Evolutionary conservation across 2,797 vertebrate genomes (phyloP), one percentile per base, ranked within the genome.

Genomic region (Ambastaia sidthimunki): DNA sequence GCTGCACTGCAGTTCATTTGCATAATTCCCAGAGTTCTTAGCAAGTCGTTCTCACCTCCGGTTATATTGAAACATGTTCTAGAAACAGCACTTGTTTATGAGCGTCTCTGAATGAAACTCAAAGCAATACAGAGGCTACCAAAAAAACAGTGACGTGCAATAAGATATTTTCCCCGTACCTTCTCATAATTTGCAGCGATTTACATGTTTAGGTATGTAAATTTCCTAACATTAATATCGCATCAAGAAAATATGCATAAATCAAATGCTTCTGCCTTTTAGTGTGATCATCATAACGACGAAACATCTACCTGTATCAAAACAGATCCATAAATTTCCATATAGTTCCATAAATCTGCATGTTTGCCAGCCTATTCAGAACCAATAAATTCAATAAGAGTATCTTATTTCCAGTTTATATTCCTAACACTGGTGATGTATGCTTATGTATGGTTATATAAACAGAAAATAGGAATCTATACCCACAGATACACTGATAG

Each of bases 11-110:
- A 78, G 19, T 63, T 52, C 28, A 71, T 60, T 70, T 21, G 7
- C 52, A 47, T 31, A 48, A 59, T 31, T 69, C 23, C 25, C 44
- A 69, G 18, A 23, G 41, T 37, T 66, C 15, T 23, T 5, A 25
- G 62, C 50, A 77, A 28, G 23, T 50, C 54, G 34, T 59, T 77
- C 23, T 59, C 66, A 59, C 66, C 52, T 57, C n/a, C 23, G 10
- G 12, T 47, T 69, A 47, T 59, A 59, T 21, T 3, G n/a, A 11
- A 65, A 65, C 59, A 60, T 16, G 23, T 6, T 62, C 55, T 25
- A 3, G 28, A 63, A 18, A 25, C 4, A 15, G 23, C 57, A 25
- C 12, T 12, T 6, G 15, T 28, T 34, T 28, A 63, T 34, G 7
- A 63, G 7, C 18, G 6, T 62, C 25, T 31, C 25, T 31, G 11